These are phyloP conservation scores for Mesoclemmys tuberculata DNA, from an alignment of 2,113 vertebrate genomes.

Conservation along the genomic window DNA sequence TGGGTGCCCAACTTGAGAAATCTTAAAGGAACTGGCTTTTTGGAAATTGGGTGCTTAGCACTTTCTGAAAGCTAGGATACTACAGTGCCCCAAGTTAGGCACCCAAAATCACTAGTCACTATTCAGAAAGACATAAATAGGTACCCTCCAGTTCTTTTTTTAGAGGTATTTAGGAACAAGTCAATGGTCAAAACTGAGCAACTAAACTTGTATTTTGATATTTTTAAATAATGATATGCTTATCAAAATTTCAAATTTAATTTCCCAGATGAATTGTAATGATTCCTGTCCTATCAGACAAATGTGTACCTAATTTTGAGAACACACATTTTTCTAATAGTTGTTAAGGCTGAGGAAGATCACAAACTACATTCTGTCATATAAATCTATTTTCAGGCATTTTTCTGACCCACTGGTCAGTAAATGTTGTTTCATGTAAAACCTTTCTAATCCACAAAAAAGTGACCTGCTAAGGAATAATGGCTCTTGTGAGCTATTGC, in stretches of 20 bases:
- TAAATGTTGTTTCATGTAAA: neutral
- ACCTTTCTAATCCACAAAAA: neutral
- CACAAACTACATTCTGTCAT: neutral
- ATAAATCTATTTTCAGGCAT: neutral
- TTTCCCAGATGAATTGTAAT: neutral
- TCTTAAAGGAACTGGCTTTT: fast-evolving
- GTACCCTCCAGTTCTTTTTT: neutral
- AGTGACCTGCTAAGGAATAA: neutral
- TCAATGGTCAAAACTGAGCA: neutral
- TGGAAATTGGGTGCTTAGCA: neutral
- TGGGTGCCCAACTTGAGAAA: fast-evolving
- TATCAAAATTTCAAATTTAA: no score
- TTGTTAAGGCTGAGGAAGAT: neutral
- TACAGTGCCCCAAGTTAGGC: neutral
- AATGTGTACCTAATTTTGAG: neutral
- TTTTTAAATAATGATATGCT: neutral
- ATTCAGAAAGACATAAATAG: neutral
- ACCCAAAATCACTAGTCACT: neutral
- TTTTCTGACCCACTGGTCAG: neutral
- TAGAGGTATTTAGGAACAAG: neutral
- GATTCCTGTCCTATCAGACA: fast-evolving
- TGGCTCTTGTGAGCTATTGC: neutral
- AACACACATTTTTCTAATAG: neutral
- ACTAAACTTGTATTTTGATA: neutral
- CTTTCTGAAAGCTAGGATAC: neutral